Percentiles rank a stretch among this genome's conserved stretches.
Evolutionary conservation across 2,888 invertebrate species (phyloP).

Genomic region (Stictocephala bisonia): DNA sequence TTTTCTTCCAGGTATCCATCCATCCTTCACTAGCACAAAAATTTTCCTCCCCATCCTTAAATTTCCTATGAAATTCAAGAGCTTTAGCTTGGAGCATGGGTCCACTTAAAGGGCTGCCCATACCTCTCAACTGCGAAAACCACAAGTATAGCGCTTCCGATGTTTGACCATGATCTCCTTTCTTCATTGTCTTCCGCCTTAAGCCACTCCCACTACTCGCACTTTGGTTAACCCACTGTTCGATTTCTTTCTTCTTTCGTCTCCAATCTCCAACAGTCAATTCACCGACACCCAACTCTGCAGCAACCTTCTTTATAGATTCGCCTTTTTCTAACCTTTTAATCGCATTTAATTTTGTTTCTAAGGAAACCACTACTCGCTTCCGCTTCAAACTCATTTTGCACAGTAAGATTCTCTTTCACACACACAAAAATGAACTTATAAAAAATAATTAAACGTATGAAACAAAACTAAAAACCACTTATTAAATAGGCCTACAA

Average conservation of each 20-base stretch:
- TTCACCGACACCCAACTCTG: slow-evolving; percentile 28
- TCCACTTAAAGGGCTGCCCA: neutral
- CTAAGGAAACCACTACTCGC: too few relatives aligned
- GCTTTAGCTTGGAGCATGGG: neutral
- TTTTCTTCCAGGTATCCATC: neutral
- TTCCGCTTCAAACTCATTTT: too few relatives aligned
- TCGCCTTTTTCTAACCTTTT: too few relatives aligned
- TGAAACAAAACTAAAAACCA: too few relatives aligned
- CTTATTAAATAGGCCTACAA: too few relatives aligned
- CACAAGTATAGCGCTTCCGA: neutral
- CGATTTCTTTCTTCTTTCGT: slow-evolving; percentile 4
- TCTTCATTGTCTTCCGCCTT: slow-evolving; percentile 9
- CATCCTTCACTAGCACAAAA: neutral
- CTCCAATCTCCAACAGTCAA: slow-evolving; percentile 33
- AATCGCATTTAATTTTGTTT: too few relatives aligned
- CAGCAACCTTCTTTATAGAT: slow-evolving; percentile 10
- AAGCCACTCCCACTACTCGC: too few relatives aligned
- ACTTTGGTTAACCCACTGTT: slow-evolving; percentile 20
- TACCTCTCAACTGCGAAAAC: neutral
- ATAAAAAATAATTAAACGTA: too few relatives aligned
- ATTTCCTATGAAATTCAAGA: neutral
- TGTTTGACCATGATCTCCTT: neutral
- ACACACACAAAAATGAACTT: too few relatives aligned
- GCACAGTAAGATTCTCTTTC: too few relatives aligned
- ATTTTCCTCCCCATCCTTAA: neutral